Evolutionary conservation across 2,888 invertebrate genomes (phyloP).

Genomic region (Helicoverpa assulta): DNA sequence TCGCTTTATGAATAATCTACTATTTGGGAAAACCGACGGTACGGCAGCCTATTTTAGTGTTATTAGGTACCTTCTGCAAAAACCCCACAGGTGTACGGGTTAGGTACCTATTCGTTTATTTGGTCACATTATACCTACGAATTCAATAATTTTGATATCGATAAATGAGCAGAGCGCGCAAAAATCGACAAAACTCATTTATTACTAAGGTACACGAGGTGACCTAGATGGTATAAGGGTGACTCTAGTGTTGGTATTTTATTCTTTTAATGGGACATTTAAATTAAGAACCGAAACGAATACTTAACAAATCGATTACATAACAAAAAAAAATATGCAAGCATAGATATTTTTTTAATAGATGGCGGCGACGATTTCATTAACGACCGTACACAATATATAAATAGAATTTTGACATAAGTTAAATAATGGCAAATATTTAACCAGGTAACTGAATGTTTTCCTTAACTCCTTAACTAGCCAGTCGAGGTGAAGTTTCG

Average conservation of each 20-base stretch:
- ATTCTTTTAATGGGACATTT: conserved; percentile 3
- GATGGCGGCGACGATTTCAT: too few relatives aligned
- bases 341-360: neutral
- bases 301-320: too few relatives aligned
- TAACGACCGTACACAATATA: too few relatives aligned
- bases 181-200: conserved; percentile 34
- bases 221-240: neutral
- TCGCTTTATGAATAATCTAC: conserved; percentile 60
- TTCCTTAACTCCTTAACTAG: too few relatives aligned
- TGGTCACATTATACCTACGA: conserved; percentile 28
- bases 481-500: too few relatives aligned
- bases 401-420: too few relatives aligned
- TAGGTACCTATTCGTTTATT: conserved; percentile 25
- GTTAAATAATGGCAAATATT: too few relatives aligned
- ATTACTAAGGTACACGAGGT: conserved; percentile 2
- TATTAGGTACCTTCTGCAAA: conserved; percentile 38
- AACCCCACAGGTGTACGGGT: conserved; percentile 46
- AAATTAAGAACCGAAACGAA: too few relatives aligned
- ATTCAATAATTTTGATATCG: conserved; percentile 29
- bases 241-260: neutral
- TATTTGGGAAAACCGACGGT: conserved; percentile 63
- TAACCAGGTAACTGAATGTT: too few relatives aligned
- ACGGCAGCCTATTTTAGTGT: conserved; percentile 40
- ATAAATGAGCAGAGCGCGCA: conserved; percentile 20
- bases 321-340: too few relatives aligned